phyloP scores from a whole-genome alignment of 1,140 invertebrate species.

The Goniozus legneri region DNA sequence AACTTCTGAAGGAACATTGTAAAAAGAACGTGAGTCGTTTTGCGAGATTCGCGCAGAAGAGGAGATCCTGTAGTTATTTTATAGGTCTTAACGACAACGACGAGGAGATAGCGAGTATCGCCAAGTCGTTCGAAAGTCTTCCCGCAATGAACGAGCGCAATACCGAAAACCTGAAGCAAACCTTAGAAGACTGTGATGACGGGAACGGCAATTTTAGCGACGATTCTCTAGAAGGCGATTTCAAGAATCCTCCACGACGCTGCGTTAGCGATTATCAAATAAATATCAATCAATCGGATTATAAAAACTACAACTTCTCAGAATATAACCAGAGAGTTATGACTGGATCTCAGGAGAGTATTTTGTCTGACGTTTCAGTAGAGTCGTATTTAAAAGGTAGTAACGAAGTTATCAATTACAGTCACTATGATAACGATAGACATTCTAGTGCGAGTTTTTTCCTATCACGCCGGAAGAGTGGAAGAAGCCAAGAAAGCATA shows the following conservation, averaged over 20 bases:
- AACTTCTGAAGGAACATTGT: constrained; percentile 40
- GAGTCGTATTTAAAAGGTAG: constrained; percentile 44
- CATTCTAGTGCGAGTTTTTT: constrained; percentile 57
- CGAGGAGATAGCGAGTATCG: constrained; percentile 39
- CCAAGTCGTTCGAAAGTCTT: constrained; percentile 45
- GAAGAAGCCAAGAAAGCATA: constrained; percentile 75
- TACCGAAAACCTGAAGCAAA: constrained; percentile 21
- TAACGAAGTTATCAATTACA: constrained; percentile 54
- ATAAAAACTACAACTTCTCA: constrained; percentile 32
- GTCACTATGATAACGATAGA: constrained; percentile 59
- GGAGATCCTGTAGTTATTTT: constrained; percentile 48
- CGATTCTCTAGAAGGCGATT: constrained; percentile 71
- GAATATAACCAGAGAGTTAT: constrained; percentile 25
- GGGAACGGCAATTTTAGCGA: constrained; percentile 69
- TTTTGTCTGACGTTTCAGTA: constrained; percentile 65
- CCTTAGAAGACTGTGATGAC: constrained; percentile 32
- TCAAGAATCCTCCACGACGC: constrained; percentile 58
- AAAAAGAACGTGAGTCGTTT: constrained; percentile 39
- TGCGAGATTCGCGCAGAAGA: constrained; percentile 43
- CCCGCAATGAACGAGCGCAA: constrained; percentile 45
- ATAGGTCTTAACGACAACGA: constrained; percentile 46
- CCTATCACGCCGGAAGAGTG: constrained; percentile 51
- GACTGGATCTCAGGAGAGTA: constrained; percentile 68
- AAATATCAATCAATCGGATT: constrained; percentile 47
- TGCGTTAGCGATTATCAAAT: constrained; percentile 77